These are phyloP conservation scores for Rhopalosiphum nymphaeae DNA, from an alignment of 2,888 invertebrate genomes.

Conservation along the genomic window DNA sequence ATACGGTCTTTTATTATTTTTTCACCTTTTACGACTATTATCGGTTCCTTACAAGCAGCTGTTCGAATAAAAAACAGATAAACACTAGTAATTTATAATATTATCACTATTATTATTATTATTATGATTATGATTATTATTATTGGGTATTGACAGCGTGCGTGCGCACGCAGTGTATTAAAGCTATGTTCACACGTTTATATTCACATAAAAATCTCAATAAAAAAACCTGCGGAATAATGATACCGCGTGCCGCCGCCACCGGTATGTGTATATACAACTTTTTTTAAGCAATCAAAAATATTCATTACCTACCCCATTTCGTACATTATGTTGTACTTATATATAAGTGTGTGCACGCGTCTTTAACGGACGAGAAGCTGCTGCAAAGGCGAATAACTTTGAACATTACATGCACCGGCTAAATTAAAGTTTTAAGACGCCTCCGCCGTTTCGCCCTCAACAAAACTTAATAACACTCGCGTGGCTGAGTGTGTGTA, in stretches of 20 bases:
- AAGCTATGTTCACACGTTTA: slow-evolving; percentile 54
- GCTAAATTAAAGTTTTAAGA: slow-evolving; percentile 64
- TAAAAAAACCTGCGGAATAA: slow-evolving; percentile 42
- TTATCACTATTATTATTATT: slow-evolving; percentile 2
- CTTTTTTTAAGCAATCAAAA: slow-evolving; percentile 34
- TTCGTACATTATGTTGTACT: neutral
- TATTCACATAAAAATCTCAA: slow-evolving; percentile 52
- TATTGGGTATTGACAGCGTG: neutral
- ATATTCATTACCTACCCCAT: slow-evolving; percentile 42
- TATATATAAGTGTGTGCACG: neutral
- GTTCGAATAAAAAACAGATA: slow-evolving; percentile 57
- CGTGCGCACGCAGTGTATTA: neutral
- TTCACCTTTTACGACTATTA: slow-evolving; percentile 31
- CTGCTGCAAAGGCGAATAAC: slow-evolving; percentile 22
- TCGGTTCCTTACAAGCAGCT: slow-evolving; percentile 16
- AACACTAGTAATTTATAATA: slow-evolving; percentile 34
- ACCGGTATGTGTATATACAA: neutral
- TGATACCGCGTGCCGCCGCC: neutral
- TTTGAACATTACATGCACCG: slow-evolving; percentile 61
- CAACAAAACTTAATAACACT: slow-evolving; percentile 50
- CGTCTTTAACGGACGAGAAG: neutral
- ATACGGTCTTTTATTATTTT: neutral
- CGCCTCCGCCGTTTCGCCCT: slow-evolving; percentile 6
- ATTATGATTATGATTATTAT: slow-evolving; percentile 3
- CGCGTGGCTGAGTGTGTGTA: neutral